These are phyloP conservation scores for Rhagium mordax DNA, from an alignment of 2,888 invertebrate genomes.

Conservation along the genomic window DNA sequence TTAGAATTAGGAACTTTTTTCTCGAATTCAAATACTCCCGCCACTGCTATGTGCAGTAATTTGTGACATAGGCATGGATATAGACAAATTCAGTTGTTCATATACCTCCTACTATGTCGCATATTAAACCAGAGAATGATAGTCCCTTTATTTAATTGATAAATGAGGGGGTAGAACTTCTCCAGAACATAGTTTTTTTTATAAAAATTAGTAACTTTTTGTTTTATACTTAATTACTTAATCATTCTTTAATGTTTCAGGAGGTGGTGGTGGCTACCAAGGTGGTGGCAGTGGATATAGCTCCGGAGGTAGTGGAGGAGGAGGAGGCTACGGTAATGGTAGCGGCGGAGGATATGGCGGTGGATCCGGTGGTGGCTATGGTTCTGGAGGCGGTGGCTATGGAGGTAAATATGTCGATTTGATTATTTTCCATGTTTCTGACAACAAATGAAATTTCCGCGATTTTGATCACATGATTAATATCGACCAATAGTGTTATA, in stretches of 20 bases:
- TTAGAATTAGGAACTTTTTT: too few species aligned
- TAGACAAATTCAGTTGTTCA: constrained; percentile 51
- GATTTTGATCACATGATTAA: too few species aligned
- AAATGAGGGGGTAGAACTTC: constrained; percentile 66
- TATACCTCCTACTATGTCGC: constrained; percentile 66
- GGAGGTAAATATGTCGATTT: too few species aligned
- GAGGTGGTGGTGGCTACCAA: constrained; percentile 47
- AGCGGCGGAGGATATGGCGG: constrained; percentile 61
- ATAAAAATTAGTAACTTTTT: not conserved
- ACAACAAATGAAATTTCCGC: too few species aligned
- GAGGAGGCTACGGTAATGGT: constrained; percentile 64
- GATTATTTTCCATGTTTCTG: too few species aligned
- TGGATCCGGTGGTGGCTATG: constrained; percentile 20
- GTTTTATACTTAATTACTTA: not conserved
- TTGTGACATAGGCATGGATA: constrained; percentile 68
- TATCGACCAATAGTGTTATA: too few species aligned
- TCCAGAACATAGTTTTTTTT: constrained; percentile 55
- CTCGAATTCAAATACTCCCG: too few species aligned
- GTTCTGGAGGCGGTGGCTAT: constrained; percentile 52
- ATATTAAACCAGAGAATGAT: constrained; percentile 64
- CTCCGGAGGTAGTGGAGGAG: constrained; percentile 63
- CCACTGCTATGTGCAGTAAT: too few species aligned
- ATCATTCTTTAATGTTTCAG: constrained; percentile 4
- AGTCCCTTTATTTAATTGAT: constrained; percentile 65
- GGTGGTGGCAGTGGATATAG: constrained; percentile 47